Evolutionary conservation across 2,797 vertebrate genomes (phyloP).

Genomic region (Octomys mimax): DNA sequence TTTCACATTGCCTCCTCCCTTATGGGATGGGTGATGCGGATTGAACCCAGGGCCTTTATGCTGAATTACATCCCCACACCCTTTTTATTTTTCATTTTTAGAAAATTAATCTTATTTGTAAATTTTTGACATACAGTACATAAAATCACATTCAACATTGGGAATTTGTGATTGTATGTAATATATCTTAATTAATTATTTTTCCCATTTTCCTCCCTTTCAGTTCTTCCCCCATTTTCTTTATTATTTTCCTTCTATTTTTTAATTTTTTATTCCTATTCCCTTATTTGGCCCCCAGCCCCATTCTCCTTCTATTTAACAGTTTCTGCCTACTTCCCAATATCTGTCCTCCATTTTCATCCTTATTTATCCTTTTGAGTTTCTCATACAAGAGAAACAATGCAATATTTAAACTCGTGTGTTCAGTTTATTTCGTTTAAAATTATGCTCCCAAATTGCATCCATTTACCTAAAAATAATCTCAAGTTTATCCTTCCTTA

Average conservation of each 20-base stretch:
- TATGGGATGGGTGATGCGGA: not conserved
- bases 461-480: not conserved
- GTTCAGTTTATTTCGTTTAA: not conserved
- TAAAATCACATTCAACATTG: too few species aligned
- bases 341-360: not conserved
- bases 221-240: not conserved
- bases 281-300: too few species aligned
- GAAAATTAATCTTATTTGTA: not conserved
- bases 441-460: not conserved
- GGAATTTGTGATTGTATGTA: not conserved
- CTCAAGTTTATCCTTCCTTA: too few species aligned
- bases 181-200: not conserved
- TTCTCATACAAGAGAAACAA: not conserved
- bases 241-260: not conserved
- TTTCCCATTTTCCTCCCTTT: not conserved
- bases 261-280: not conserved
- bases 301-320: not conserved
- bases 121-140: not conserved
- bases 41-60: not conserved
- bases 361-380: not conserved
- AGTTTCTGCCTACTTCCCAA: not conserved
- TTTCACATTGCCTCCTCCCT: not conserved
- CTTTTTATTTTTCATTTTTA: not conserved
- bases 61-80: not conserved
- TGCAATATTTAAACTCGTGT: not conserved